Conservation (phyloP, 2,113 vertebrate genomes). For the Cebus imitator region DNA sequence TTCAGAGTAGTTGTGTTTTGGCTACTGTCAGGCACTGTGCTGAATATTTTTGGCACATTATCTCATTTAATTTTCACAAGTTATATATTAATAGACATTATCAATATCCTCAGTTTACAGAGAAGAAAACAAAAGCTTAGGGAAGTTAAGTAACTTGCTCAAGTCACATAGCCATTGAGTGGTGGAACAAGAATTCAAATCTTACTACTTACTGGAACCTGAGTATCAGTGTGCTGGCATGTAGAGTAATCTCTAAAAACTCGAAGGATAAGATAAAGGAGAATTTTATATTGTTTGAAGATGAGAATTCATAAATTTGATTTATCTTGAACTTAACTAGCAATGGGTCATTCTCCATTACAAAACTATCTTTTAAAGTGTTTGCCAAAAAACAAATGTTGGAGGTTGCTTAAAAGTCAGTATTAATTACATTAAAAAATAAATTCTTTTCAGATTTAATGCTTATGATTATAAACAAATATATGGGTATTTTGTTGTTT, state of each 20-base stretch:
- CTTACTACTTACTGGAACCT: background rate
- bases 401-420: constrained; percentile 4
- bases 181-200: background rate
- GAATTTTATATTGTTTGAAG: background rate
- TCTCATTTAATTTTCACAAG: constrained; percentile 11
- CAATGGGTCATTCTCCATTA: background rate
- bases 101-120: constrained; percentile 27
- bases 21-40: background rate
- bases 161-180: background rate
- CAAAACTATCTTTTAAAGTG: constrained; percentile 34
- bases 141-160: constrained; percentile 9
- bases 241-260: background rate
- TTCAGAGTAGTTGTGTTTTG: background rate
- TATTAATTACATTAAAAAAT: constrained; percentile 44
- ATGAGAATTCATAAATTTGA: constrained; percentile 1
- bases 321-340: constrained; percentile 20
- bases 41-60: background rate
- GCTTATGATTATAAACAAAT: constrained; percentile 44
- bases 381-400: constrained; percentile 22
- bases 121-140: constrained; percentile 31
- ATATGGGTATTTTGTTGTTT: background rate
- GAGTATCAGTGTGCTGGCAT: background rate
- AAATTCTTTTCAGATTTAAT: constrained; percentile 35
- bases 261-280: constrained; percentile 6
- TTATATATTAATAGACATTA: background rate